Evolutionary conservation across 1,140 invertebrate genomes (phyloP), one percentile per base, ranked within the genome.

Genomic region (Papilio machaon): DNA sequence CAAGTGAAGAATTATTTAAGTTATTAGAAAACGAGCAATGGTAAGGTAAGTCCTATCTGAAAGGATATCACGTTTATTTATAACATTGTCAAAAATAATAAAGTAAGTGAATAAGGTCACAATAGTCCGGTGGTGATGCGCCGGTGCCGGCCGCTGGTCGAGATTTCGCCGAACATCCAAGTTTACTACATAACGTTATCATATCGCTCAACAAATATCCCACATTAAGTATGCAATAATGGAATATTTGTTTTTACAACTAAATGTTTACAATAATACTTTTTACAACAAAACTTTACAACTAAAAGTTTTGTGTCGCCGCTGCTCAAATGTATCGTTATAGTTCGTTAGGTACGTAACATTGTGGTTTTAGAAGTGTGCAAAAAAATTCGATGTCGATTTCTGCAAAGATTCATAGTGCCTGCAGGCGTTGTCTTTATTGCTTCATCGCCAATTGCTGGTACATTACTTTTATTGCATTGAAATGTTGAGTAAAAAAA

Each of bases 301-400:
- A 35, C 30, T 35, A 67, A 35, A 67, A 67, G 64, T 35, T 70
- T 70, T 35, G 64, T 38, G 64, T 70, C 64, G 64, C 64, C 64
- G 30, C 30, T 70, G 64, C 64, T 30, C 30, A 70, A 30, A 8
- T 19, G 19, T 60, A 60, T 60, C 58, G n/a, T 23, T 60, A 38
- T n/a, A n/a, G n/a, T n/a, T n/a, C n/a, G n/a, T n/a, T n/a, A n/a
- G n/a, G n/a, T n/a, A n/a, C n/a, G n/a, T n/a, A n/a, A n/a, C n/a
- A 11, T 47, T n/a, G n/a, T 47, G 9, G 47, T 11, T 11, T 47
- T 47, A 9, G 47, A 47, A 10, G 47, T 47, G 6, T 47, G 47
- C 13, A 11, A 5, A 47, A 11, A 47, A 47, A 47, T 9, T 47
- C 13, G 9, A 47, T 49, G 47, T 49, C 11, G n/a, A 19, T 58